phyloP scores from a whole-genome alignment of 2,888 invertebrate species.

The Drosophila affinis region DNA sequence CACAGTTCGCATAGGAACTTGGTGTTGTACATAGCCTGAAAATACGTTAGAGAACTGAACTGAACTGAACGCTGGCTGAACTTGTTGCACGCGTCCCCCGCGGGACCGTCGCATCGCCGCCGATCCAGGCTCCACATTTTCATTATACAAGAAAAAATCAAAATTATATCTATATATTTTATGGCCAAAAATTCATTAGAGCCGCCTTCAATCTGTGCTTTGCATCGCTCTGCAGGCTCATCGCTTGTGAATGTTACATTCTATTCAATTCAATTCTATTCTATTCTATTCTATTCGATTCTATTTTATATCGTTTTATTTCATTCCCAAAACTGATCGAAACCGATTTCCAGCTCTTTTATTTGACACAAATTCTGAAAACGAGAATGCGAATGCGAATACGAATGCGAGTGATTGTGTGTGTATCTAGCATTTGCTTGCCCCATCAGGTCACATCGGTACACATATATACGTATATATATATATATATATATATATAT shows the following conservation, averaged over 20 bases:
- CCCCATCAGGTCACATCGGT: conserved; percentile 13
- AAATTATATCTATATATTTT: conserved; percentile 9
- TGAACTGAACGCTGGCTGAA: conserved; percentile 34
- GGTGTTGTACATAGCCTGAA: conserved; percentile 18
- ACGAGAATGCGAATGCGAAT: background rate
- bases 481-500: conserved; percentile 26
- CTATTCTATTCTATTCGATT: too few species aligned
- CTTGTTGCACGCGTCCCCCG: conserved; percentile 33
- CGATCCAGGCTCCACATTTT: background rate
- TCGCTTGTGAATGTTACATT: conserved; percentile 57
- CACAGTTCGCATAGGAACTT: conserved; percentile 5
- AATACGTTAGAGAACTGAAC: conserved; percentile 5
- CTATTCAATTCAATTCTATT: background rate
- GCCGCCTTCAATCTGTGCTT: conserved; percentile 18
- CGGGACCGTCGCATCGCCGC: background rate
- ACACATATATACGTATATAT: too few species aligned
- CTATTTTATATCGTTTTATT: background rate
- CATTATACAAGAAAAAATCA: background rate
- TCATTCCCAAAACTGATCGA: background rate
- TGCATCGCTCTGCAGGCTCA: conserved; percentile 67
- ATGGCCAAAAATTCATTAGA: conserved; percentile 25
- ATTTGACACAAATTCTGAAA: background rate
- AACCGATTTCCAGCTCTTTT: conserved; percentile 22
- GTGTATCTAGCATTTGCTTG: conserved; percentile 13
- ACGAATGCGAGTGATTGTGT: conserved; percentile 3